Evolutionary conservation across 2,113 vertebrate genomes (phyloP).

Genomic region (Candoia aspera): DNA sequence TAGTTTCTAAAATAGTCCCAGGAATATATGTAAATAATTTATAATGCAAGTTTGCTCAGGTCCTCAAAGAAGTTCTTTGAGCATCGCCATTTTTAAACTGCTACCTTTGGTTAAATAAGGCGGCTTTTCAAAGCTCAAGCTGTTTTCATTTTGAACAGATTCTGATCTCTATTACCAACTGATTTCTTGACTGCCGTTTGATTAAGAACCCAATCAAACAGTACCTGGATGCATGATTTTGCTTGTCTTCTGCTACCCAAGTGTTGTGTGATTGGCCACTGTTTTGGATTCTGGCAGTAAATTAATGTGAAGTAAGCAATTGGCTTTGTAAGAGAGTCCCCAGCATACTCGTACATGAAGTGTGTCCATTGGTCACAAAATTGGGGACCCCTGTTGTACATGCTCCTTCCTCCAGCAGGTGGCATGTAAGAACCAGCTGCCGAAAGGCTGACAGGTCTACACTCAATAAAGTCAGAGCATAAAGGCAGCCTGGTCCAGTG

Average conservation of each 20-base stretch:
- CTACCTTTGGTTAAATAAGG: fast-evolving
- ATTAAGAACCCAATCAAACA: neutral
- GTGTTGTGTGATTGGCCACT: neutral
- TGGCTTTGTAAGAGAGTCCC: neutral
- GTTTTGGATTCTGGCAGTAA: neutral
- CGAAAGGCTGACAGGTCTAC: neutral
- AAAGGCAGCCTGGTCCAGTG: too few species aligned
- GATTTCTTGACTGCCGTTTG: neutral
- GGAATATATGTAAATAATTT: neutral
- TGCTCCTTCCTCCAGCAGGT: slow-evolving; percentile 54
- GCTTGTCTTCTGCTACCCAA: neutral
- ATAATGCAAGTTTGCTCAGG: neutral
- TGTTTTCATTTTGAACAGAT: neutral
- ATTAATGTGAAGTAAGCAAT: neutral
- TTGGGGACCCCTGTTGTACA: neutral
- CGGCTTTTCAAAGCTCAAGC: neutral
- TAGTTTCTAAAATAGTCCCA: neutral
- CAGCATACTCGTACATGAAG: neutral
- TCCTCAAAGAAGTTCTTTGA: neutral
- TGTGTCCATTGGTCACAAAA: neutral
- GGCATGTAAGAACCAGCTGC: slow-evolving; percentile 57
- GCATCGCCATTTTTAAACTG: neutral
- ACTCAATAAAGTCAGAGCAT: neutral
- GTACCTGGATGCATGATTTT: neutral
- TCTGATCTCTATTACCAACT: too few species aligned